A percentile compares a stretch with the other conserved stretches of the same genome.
phyloP scores from a whole-genome alignment of 2,113 vertebrate species.

The Ifrita kowaldi region DNA sequence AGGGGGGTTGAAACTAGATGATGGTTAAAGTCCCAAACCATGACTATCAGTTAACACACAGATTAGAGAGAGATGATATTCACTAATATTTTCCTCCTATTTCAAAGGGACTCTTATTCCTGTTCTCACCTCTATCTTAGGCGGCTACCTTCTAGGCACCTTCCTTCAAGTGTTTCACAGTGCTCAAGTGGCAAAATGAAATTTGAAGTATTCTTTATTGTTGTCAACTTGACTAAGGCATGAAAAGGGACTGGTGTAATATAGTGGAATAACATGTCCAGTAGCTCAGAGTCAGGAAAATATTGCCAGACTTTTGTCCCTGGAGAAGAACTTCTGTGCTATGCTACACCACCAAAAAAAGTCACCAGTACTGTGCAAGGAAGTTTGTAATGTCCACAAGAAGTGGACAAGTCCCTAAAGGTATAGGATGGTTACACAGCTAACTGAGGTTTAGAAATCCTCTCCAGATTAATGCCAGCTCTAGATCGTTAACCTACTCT shows the following conservation, averaged over 20 bases:
- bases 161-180: neutral
- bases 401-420: neutral
- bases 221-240: neutral
- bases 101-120: neutral
- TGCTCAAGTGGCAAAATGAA: neutral
- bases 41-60: neutral
- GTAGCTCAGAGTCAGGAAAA: neutral
- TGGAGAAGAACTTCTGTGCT: neutral
- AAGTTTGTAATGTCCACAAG: neutral
- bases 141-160: neutral
- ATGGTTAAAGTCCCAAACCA: neutral
- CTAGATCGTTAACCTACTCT: neutral
- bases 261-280: neutral
- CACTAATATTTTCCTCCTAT: neutral
- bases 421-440: neutral
- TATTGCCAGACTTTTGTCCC: neutral
- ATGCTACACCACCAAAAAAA: neutral
- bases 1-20: neutral
- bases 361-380: neutral
- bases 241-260: neutral
- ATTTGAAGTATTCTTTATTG: fast-evolving
- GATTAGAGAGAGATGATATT: neutral
- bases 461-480: neutral
- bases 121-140: neutral
- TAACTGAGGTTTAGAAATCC: neutral